phyloP scores from a whole-genome alignment of 2,797 vertebrate species.

The Thamnophis elegans region DNA sequence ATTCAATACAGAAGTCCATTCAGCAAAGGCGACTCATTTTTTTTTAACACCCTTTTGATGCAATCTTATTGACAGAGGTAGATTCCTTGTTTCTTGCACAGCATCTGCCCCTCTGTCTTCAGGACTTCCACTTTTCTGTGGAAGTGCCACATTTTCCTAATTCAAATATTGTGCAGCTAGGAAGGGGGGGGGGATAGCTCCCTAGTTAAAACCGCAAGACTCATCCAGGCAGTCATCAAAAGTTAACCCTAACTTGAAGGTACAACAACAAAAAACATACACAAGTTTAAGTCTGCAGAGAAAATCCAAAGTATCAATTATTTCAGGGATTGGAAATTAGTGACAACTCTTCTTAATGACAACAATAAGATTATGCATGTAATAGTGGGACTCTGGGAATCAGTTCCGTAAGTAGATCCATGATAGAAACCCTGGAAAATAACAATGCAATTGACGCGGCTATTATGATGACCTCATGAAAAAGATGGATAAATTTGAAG shows the following conservation, averaged over 20 bases:
- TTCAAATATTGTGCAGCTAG: background rate
- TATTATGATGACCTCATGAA: conserved; percentile 30
- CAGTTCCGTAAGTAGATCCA: background rate
- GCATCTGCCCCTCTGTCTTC: background rate
- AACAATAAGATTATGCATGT: conserved; percentile 30
- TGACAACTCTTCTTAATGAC: background rate
- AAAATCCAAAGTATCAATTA: background rate
- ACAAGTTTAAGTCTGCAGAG: background rate
- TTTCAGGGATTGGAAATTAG: conserved; percentile 4
- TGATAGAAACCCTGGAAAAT: conserved; percentile 1
- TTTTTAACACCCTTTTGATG: background rate
- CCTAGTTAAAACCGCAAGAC: background rate
- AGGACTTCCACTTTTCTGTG: background rate
- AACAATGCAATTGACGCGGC: conserved; percentile 14
- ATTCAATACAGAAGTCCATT: background rate
- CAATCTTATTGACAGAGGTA: background rate
- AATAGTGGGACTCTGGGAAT: conserved; percentile 18
- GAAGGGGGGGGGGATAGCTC: background rate
- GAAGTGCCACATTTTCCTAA: background rate
- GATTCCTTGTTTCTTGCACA: background rate
- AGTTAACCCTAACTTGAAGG: background rate
- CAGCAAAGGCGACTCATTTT: background rate
- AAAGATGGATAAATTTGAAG: conserved; percentile 29
- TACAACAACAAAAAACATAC: background rate
- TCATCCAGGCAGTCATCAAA: background rate